Evolutionary conservation across 1,140 invertebrate genomes (phyloP).

Genomic region (Lanistes nyassanus): DNA sequence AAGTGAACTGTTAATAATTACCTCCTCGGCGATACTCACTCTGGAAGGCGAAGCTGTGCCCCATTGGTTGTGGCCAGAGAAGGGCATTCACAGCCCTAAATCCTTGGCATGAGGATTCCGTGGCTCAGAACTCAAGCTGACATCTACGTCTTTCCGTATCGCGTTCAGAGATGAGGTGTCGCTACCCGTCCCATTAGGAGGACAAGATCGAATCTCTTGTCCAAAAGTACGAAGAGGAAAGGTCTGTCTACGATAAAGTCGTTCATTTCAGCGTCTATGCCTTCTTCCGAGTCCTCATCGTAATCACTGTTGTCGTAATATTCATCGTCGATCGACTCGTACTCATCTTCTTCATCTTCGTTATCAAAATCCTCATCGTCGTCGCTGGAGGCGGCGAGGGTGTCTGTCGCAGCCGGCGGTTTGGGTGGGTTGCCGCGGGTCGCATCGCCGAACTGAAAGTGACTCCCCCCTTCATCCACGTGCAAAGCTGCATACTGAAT

Average conservation of each 20-base stretch:
- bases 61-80: no score
- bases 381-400: no score
- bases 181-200: conserved; percentile 16
- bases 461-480: conserved; percentile 5
- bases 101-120: no score
- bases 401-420: no score
- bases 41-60: no score
- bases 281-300: background rate
- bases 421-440: no score
- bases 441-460: no score
- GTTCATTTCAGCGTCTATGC: background rate
- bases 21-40: no score
- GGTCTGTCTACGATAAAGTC: conserved; percentile 16
- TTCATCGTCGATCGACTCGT: background rate
- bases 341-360: background rate
- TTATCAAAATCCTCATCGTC: background rate
- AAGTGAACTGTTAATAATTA: no score
- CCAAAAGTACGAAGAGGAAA: conserved; percentile 3
- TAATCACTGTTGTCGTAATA: conserved; percentile 5
- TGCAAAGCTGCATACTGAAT: conserved; percentile 11
- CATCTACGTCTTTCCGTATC: no score
- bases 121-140: no score
- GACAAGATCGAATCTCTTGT: conserved; percentile 12
- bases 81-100: no score
- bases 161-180: conserved; percentile 2